phyloP scores from a whole-genome alignment of 2,113 vertebrate genomes.

The Hippotragus niger region DNA sequence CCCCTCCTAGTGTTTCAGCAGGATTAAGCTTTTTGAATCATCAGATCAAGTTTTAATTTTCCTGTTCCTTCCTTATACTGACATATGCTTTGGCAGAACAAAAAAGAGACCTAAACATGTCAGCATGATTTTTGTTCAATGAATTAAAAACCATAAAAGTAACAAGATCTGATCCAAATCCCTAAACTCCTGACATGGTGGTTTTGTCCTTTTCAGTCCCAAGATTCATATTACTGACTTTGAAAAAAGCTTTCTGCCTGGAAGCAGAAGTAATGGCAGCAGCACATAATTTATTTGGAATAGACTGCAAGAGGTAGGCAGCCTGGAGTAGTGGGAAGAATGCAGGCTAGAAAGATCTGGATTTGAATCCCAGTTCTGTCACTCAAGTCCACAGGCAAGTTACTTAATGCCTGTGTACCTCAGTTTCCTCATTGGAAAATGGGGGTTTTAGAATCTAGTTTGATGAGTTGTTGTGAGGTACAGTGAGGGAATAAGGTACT shows the following conservation, averaged over 20 bases:
- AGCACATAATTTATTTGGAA: slow-evolving; percentile 37
- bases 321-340: background rate
- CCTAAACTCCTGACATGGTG: slow-evolving; percentile 70
- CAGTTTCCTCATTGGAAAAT: background rate
- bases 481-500: background rate
- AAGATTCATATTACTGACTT: slow-evolving; percentile 60
- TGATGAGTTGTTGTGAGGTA: background rate
- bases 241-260: slow-evolving; percentile 34
- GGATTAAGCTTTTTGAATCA: slow-evolving; percentile 65
- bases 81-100: slow-evolving; percentile 79
- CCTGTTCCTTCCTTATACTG: slow-evolving; percentile 73
- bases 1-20: slow-evolving; percentile 63
- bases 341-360: background rate
- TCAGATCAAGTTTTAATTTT: slow-evolving; percentile 71
- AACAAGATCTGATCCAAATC: slow-evolving; percentile 74
- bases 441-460: background rate
- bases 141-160: slow-evolving; percentile 74
- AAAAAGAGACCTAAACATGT: slow-evolving; percentile 76
- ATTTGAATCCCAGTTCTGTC: background rate
- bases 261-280: slow-evolving; percentile 29
- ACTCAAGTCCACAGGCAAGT: background rate
- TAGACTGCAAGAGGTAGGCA: slow-evolving; percentile 21
- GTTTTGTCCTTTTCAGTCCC: slow-evolving; percentile 55
- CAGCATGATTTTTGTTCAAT: slow-evolving; percentile 76
- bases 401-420: background rate